Evolutionary conservation across 23 tunicate genomes (phyloP).

Genomic region (Phallusia fumigata): DNA sequence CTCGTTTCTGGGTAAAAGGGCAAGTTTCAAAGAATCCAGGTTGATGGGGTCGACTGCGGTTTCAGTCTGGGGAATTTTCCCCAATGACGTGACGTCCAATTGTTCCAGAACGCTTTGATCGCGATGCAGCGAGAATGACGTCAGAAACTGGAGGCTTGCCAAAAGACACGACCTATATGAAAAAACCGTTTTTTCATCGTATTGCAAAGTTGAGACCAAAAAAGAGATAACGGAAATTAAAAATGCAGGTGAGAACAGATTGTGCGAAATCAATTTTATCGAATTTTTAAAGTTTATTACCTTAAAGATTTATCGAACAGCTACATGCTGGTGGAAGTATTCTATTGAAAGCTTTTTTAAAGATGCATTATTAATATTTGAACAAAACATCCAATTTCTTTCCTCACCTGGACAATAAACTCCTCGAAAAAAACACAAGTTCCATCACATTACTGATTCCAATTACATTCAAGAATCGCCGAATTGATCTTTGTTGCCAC

Average conservation of each 20-base stretch:
- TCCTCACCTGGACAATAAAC: constrained; percentile 56
- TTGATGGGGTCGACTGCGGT: not conserved
- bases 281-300: too few relatives aligned
- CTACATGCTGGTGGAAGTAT: too few relatives aligned
- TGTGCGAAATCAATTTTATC: too few relatives aligned
- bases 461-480: constrained; percentile 34
- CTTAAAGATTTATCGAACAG: too few relatives aligned
- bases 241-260: too few relatives aligned
- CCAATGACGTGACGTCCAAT: constrained; percentile 50
- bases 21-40: constrained; percentile 45
- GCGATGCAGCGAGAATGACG: constrained; percentile 56
- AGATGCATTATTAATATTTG: not conserved
- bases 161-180: constrained; percentile 61
- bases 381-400: not conserved
- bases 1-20: constrained; percentile 76
- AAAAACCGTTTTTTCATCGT: not conserved
- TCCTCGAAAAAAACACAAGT: constrained; percentile 44
- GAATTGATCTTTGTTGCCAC: constrained; percentile 43
- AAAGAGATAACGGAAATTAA: too few relatives aligned
- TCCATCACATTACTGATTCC: constrained; percentile 47
- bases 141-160: constrained; percentile 59
- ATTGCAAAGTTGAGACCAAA: too few relatives aligned
- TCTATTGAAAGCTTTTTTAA: too few relatives aligned
- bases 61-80: constrained; percentile 33
- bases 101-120: constrained; percentile 53